Conservation (phyloP, 2,888 invertebrate genomes). For the Caenorhabditis becei region DNA sequence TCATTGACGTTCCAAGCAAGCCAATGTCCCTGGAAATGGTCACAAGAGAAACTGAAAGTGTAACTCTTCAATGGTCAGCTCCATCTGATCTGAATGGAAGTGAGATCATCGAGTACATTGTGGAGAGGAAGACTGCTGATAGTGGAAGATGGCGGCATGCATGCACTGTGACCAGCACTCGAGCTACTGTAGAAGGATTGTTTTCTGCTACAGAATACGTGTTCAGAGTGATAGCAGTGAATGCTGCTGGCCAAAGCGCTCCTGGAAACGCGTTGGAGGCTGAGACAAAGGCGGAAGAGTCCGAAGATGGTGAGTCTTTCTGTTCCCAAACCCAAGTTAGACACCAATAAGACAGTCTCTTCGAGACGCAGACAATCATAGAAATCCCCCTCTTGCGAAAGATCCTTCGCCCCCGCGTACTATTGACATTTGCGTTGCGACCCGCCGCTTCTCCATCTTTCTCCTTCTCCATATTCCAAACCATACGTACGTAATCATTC, state of each 20-base stretch:
- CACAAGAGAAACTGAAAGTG: constrained; percentile 15
- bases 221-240: constrained; percentile 70
- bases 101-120: constrained; percentile 62
- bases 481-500: constrained; percentile 58
- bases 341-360: no score
- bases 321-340: background rate
- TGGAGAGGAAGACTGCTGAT: constrained; percentile 69
- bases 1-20: constrained; percentile 74
- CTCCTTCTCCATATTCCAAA: constrained; percentile 25
- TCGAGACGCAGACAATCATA: background rate
- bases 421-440: constrained; percentile 46
- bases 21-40: constrained; percentile 25
- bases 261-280: constrained; percentile 65
- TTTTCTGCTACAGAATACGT: constrained; percentile 70
- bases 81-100: constrained; percentile 57
- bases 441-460: constrained; percentile 10
- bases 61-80: constrained; percentile 48
- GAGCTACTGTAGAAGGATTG: constrained; percentile 57
- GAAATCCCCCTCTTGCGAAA: constrained; percentile 30
- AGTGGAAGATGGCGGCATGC: constrained; percentile 67
- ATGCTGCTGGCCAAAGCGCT: constrained; percentile 61
- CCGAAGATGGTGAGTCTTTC: constrained; percentile 24
- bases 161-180: constrained; percentile 44
- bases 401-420: constrained; percentile 57
- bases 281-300: constrained; percentile 46